These are phyloP conservation scores for Eutolmus rufibarbis DNA, from an alignment of 2,888 invertebrate genomes.

Conservation along the genomic window DNA sequence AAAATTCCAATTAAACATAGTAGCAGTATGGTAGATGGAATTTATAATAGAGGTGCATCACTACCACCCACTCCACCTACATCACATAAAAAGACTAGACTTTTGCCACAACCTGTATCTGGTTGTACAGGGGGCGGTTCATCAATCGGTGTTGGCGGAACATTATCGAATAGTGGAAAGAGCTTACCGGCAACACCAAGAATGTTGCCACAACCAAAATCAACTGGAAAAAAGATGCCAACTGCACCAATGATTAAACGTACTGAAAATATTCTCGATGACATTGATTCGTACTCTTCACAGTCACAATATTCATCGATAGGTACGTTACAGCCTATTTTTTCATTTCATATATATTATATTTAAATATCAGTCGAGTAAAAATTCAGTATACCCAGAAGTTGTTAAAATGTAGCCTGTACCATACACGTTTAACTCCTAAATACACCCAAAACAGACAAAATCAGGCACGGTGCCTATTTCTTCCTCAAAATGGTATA, in stretches of 20 bases:
- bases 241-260: slow-evolving; percentile 39
- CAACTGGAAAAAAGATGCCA: slow-evolving; percentile 41
- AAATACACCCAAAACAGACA: no score
- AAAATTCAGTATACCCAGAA: no score
- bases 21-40: slow-evolving; percentile 56
- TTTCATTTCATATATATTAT: no score
- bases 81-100: slow-evolving; percentile 51
- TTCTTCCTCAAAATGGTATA: no score
- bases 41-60: slow-evolving; percentile 50
- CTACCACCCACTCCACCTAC: slow-evolving; percentile 49
- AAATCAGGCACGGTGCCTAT: no score
- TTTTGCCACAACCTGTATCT: slow-evolving; percentile 52
- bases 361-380: slow-evolving; percentile 43
- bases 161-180: neutral
- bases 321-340: neutral
- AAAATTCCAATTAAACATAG: slow-evolving; percentile 54
- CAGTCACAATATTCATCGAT: slow-evolving; percentile 29
- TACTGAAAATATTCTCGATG: slow-evolving; percentile 3
- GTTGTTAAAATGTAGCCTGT: no score
- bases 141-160: neutral
- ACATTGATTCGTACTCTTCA: slow-evolving; percentile 8
- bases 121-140: neutral
- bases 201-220: slow-evolving; percentile 46
- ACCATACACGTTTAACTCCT: no score
- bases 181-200: slow-evolving; percentile 41